Conservation (phyloP, 2,888 invertebrate genomes). For the Dryobotodes eremita region DNA sequence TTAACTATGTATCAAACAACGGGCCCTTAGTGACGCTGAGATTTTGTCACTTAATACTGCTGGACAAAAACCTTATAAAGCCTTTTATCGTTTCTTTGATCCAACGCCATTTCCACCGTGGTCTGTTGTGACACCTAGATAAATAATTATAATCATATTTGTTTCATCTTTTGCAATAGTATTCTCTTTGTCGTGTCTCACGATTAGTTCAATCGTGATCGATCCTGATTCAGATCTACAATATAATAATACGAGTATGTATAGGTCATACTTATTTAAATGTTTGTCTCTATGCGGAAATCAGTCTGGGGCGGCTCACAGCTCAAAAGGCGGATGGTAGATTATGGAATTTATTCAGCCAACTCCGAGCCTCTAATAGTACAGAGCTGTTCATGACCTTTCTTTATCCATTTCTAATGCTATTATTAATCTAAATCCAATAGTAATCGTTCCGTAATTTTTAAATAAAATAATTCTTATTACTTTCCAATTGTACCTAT, state of each 20-base stretch:
- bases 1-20: no score
- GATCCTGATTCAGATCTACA: constrained; percentile 32
- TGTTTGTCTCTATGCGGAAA: constrained; percentile 13
- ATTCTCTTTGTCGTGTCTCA: constrained; percentile 52
- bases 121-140: constrained; percentile 21
- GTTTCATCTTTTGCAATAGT: constrained; percentile 15
- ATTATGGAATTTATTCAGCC: background rate
- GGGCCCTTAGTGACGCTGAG: no score
- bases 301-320: background rate
- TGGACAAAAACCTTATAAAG: background rate
- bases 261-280: constrained; percentile 14
- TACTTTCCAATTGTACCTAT: constrained; percentile 32
- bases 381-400: background rate
- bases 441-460: background rate
- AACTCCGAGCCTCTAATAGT: background rate
- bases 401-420: background rate
- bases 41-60: background rate
- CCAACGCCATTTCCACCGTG: background rate
- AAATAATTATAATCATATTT: constrained; percentile 22
- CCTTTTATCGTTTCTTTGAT: background rate
- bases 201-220: constrained; percentile 56
- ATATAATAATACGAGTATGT: background rate
- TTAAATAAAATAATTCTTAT: constrained; percentile 21
- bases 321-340: background rate
- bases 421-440: constrained; percentile 13